phyloP scores from a whole-genome alignment of 2,113 vertebrate species.

The Brachyistius frenatus region DNA sequence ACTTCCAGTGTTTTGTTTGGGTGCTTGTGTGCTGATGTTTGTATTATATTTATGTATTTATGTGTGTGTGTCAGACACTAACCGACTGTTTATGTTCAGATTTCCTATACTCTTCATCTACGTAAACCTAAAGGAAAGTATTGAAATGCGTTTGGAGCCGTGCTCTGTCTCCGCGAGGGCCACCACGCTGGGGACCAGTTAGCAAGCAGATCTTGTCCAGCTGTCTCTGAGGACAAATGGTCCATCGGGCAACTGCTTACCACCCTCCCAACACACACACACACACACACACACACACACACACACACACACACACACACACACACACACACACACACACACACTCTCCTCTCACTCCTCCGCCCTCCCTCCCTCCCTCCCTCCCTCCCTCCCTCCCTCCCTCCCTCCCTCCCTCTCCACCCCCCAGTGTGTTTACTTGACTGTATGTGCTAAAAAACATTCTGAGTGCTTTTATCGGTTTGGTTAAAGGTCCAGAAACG shows the following conservation, averaged over 20 bases:
- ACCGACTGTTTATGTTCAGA: neutral
- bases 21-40: neutral
- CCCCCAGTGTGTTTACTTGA: constrained; percentile 49
- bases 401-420: too few relatives aligned
- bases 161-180: constrained; percentile 40
- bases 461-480: constrained; percentile 42
- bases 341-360: constrained; percentile 24
- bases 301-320: neutral
- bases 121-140: neutral
- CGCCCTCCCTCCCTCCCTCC: neutral
- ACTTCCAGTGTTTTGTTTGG: neutral
- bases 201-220: constrained; percentile 74
- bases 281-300: constrained; percentile 3
- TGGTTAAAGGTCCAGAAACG: neutral
- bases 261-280: constrained; percentile 2
- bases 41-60: neutral
- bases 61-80: neutral
- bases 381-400: neutral
- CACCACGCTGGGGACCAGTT: constrained; percentile 74
- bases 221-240: constrained; percentile 84
- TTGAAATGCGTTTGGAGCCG: constrained; percentile 20
- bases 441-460: constrained; percentile 55
- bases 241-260: constrained; percentile 81
- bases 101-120: neutral
- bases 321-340: too few relatives aligned